phyloP scores from a whole-genome alignment of 2,113 vertebrate species.

The Pelecanus crispus region DNA sequence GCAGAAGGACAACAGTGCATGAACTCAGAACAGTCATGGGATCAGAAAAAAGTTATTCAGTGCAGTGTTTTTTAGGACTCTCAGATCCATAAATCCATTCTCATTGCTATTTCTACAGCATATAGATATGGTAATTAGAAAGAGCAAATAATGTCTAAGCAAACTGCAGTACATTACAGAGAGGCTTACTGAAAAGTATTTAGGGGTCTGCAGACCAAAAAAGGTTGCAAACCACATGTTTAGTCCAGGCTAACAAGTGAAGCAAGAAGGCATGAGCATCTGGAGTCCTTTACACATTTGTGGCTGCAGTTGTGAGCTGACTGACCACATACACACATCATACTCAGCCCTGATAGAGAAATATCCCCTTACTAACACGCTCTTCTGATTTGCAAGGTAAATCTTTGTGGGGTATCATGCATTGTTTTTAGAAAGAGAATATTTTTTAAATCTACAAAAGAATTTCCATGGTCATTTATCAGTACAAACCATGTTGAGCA shows the following conservation, averaged over 20 bases:
- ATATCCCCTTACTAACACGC: background rate
- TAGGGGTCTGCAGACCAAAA: background rate
- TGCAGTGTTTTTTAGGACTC: background rate
- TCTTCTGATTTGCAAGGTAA: background rate
- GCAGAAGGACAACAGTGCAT: background rate
- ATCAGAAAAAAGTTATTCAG: background rate
- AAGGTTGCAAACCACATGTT: background rate
- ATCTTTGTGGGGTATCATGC: background rate
- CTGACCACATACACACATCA: no score
- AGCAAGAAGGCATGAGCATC: background rate
- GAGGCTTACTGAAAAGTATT: background rate
- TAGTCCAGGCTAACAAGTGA: background rate
- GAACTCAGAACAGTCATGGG: background rate
- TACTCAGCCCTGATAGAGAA: background rate
- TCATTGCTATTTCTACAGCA: background rate
- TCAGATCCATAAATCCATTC: background rate
- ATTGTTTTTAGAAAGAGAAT: background rate
- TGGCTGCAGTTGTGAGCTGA: background rate
- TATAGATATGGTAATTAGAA: background rate
- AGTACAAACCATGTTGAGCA: background rate
- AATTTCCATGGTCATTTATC: background rate
- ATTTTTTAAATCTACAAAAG: background rate
- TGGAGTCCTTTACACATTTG: background rate
- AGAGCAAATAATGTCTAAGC: background rate
- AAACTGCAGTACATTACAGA: background rate